Evolutionary conservation across 2,113 vertebrate genomes (phyloP).

Genomic region (Coreoperca whiteheadi): DNA sequence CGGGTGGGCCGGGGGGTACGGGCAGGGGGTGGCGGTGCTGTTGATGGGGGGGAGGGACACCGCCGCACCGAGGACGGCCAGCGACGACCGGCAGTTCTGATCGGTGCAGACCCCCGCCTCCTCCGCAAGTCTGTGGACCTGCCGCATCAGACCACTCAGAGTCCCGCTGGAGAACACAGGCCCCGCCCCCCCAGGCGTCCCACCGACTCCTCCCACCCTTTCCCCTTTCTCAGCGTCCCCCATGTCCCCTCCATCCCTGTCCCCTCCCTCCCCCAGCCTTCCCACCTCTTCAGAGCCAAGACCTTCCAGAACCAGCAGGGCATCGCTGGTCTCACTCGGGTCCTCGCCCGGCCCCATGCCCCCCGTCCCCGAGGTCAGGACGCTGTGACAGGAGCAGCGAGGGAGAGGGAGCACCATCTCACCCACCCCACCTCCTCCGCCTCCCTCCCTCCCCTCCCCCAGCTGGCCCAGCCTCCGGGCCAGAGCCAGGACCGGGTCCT

Average conservation of each 20-base stretch:
- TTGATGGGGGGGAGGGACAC: neutral
- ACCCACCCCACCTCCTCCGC: constrained; percentile 8
- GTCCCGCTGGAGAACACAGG: constrained; percentile 56
- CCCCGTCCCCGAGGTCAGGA: constrained; percentile 47
- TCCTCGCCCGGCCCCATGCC: constrained; percentile 66
- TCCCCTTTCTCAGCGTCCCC: constrained; percentile 34
- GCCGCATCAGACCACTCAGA: constrained; percentile 74
- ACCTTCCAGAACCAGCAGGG: constrained; percentile 89
- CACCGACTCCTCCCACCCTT: neutral
- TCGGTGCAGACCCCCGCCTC: constrained; percentile 77
- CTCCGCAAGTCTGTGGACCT: constrained; percentile 75
- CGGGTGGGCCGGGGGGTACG: neutral
- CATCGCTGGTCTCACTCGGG: constrained; percentile 89
- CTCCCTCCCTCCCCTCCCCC: constrained; percentile 56
- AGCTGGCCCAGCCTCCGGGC: constrained; percentile 70
- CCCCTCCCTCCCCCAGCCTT: constrained; percentile 52
- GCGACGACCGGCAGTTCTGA: constrained; percentile 55
- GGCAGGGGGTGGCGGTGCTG: neutral
- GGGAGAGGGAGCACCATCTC: constrained; percentile 40
- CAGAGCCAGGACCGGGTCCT: constrained; percentile 71
- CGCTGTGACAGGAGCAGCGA: constrained; percentile 75
- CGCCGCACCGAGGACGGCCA: neutral
- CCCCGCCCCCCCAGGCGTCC: neutral
- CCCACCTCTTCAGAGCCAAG: constrained; percentile 85
- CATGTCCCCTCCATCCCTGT: neutral